Evolutionary conservation across 1,140 invertebrate species (phyloP).

Genomic region (Papilio polytes): DNA sequence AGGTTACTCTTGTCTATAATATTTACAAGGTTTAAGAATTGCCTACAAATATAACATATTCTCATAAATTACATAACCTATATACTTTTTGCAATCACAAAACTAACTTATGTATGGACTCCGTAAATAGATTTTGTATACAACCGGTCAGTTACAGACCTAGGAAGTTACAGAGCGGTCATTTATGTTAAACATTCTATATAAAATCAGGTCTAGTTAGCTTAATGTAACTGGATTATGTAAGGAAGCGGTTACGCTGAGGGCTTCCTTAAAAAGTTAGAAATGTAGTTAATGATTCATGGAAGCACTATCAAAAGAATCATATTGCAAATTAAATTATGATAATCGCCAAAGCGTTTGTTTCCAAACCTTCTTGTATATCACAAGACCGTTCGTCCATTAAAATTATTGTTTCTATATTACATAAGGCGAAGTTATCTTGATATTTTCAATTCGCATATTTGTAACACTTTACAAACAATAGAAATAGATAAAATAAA

Average conservation of each 20-base stretch:
- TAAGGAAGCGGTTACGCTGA: background rate
- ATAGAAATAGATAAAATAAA: slow-evolving; percentile 3
- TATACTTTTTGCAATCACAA: slow-evolving; percentile 27
- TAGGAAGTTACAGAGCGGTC: slow-evolving; percentile 2
- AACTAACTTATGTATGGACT: background rate
- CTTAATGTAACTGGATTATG: background rate
- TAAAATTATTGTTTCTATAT: background rate
- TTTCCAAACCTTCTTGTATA: background rate
- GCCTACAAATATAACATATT: background rate
- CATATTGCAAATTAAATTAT: background rate
- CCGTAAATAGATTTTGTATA: background rate
- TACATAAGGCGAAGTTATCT: background rate
- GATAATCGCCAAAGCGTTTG: background rate
- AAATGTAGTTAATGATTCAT: background rate
- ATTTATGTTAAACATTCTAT: background rate
- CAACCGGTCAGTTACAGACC: slow-evolving; percentile 7
- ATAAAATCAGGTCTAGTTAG: background rate
- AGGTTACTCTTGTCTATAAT: background rate
- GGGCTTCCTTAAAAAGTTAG: background rate
- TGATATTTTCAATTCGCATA: background rate
- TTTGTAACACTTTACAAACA: background rate
- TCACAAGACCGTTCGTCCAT: background rate
- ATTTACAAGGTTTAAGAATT: slow-evolving; percentile 3
- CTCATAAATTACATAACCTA: slow-evolving; percentile 12
- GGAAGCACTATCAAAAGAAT: background rate